Evolutionary conservation across 1,140 invertebrate species (phyloP), one percentile per base, ranked within the genome.

Genomic region (Rhyacophila brunnea): DNA sequence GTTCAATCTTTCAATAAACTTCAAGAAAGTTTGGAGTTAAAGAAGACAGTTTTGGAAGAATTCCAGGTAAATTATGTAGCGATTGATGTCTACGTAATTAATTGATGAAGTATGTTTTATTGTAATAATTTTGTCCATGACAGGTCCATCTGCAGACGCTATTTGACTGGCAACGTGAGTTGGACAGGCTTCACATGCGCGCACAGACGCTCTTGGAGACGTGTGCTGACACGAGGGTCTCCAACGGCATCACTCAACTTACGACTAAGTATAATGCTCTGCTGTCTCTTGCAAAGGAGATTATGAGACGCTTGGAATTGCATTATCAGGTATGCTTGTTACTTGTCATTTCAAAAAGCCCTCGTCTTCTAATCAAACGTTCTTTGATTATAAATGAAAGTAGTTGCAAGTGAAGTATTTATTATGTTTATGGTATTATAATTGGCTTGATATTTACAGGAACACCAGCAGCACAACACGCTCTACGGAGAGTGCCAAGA

Each of bases 211-310:
- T 97, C 13, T 70, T 96, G 7, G 93, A 96, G 74, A 95, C 92
- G 0, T 96, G 93, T 70, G 88, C 92, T 15, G 94, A 98, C 70
- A 95, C 94, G 0, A 82, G 93, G 62, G 88, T 98, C 34, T 95
- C 93, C 9, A 96, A 96, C 77, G 91, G 90, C 7, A 89, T 98
- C 28, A 96, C 94, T 28, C 92, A 96, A 71, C 75, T 98, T 11
- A 93, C 94, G 0, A 95, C 93, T 1, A 95, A 95, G 72, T 97
- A 97, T 67, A 96, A 96, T 71, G 88, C 92, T 0, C 76, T 97
- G n/a, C 72, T 96, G 15, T 93, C 92, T 0, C 70, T 94, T 13
- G 91, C 93, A 9, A 98, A 97, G 78, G 95, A 95, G 79, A 88
- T 95, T 10, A 94, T 96, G 91, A 81, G 92, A 66, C 81, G 91